phyloP scores from a whole-genome alignment of 2,113 vertebrate species.

The Neofelis nebulosa region DNA sequence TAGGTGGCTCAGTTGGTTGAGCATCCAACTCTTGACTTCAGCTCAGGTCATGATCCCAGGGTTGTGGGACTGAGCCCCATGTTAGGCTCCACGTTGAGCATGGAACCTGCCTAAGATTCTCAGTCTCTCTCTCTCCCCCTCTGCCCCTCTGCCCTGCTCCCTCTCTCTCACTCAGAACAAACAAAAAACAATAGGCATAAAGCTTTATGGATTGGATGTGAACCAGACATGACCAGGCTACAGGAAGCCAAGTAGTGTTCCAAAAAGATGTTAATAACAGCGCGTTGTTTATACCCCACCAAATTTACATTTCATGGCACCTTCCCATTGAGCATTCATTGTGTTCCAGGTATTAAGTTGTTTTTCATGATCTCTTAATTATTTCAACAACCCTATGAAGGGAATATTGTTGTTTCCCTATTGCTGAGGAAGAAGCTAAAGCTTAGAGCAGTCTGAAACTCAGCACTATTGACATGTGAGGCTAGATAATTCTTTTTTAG shows the following conservation, averaged over 20 bases:
- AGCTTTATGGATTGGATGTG: fast-evolving
- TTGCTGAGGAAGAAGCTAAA: not conserved
- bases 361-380: not conserved
- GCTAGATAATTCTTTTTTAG: not conserved
- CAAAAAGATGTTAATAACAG: not conserved
- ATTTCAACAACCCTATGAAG: not conserved
- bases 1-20: too few relatives aligned
- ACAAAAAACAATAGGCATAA: not conserved
- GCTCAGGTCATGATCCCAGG: too few relatives aligned
- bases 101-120: too few relatives aligned
- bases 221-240: not conserved
- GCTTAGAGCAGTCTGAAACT: not conserved
- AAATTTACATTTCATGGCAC: not conserved
- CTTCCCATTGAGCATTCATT: not conserved
- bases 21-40: too few relatives aligned
- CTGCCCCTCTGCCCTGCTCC: too few relatives aligned
- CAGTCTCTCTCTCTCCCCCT: too few relatives aligned
- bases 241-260: not conserved
- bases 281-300: not conserved
- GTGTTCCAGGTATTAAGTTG: not conserved
- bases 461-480: not conserved
- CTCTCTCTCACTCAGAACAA: too few relatives aligned
- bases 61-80: too few relatives aligned
- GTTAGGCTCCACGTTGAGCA: too few relatives aligned
- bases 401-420: not conserved